Conservation (phyloP, 2,797 vertebrate species). For the Bufotes viridis region DNA sequence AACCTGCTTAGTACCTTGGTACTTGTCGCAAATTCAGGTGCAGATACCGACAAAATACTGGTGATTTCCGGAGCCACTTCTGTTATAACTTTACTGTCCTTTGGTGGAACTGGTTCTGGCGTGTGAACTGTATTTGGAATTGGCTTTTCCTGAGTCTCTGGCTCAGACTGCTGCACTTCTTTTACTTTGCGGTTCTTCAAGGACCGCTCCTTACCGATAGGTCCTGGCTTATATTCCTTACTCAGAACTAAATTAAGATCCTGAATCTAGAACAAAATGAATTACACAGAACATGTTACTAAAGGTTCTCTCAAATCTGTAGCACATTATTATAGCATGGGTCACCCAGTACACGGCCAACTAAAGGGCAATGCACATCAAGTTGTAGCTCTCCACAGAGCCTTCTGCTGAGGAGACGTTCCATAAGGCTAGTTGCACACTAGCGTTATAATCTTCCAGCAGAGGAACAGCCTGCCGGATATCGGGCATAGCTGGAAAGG, state of each 20-base stretch:
- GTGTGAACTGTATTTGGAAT: constrained; percentile 80
- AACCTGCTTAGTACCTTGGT: constrained; percentile 81
- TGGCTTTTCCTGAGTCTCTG: constrained; percentile 86
- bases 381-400: not conserved
- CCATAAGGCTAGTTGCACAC: too few relatives aligned
- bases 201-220: constrained; percentile 96
- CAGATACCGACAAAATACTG: constrained; percentile 93
- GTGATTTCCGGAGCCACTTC: constrained; percentile 92
- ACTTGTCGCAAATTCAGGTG: constrained; percentile 86
- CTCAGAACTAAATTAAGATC: constrained; percentile 91
- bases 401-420: too few relatives aligned
- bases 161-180: constrained; percentile 88
- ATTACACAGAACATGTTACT: not conserved
- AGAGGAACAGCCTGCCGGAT: too few relatives aligned
- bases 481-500: too few relatives aligned
- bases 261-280: constrained; percentile 80
- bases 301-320: not conserved
- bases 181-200: constrained; percentile 97
- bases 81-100: constrained; percentile 81
- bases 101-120: constrained; percentile 82
- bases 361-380: not conserved
- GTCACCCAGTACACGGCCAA: not conserved
- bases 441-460: too few relatives aligned
- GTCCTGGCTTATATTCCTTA: constrained; percentile 97
- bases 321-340: not conserved